A percentile compares a stretch with the other conserved stretches of the same genome.
Evolutionary conservation across 2,797 vertebrate species (phyloP).

Genomic region (Myoxocephalus aenaeus): DNA sequence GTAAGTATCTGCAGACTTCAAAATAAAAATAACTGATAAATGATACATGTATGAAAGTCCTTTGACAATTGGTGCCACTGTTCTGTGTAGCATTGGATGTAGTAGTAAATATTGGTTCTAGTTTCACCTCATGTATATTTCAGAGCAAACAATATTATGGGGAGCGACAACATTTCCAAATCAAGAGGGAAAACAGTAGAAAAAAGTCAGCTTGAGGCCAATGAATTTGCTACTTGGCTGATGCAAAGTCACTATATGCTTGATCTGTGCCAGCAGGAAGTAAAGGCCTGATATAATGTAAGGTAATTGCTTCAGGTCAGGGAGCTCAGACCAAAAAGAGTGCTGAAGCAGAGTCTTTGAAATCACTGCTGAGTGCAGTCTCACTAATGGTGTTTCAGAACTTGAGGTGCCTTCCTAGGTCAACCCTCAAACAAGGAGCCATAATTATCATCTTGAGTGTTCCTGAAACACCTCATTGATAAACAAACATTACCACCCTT

Average conservation of each 20-base stretch:
- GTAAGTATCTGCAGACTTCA: neutral
- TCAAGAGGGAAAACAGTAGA: conserved; percentile 31
- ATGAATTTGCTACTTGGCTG: conserved; percentile 47
- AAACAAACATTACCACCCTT: no score
- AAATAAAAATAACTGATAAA: neutral
- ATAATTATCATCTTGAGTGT: neutral
- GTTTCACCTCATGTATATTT: conserved; percentile 12
- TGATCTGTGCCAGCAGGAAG: conserved; percentile 53
- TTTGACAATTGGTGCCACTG: neutral
- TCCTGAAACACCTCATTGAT: no score
- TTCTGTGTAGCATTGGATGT: neutral
- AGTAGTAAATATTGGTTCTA: neutral
- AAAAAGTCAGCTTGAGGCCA: conserved; percentile 33
- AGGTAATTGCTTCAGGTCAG: conserved; percentile 56
- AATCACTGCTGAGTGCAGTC: neutral
- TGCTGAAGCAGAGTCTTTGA: conserved; percentile 22
- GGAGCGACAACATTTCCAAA: conserved; percentile 27
- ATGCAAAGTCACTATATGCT: conserved; percentile 38
- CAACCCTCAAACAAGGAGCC: neutral
- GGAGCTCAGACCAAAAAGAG: conserved; percentile 21
- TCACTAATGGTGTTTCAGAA: neutral
- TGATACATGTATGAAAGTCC: neutral
- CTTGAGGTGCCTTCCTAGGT: neutral
- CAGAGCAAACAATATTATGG: neutral
- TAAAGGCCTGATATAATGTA: conserved; percentile 41